Evolutionary conservation across 2,797 vertebrate genomes (phyloP), one percentile per base, ranked within the genome.

Genomic region (Hemibagrus guttatus): DNA sequence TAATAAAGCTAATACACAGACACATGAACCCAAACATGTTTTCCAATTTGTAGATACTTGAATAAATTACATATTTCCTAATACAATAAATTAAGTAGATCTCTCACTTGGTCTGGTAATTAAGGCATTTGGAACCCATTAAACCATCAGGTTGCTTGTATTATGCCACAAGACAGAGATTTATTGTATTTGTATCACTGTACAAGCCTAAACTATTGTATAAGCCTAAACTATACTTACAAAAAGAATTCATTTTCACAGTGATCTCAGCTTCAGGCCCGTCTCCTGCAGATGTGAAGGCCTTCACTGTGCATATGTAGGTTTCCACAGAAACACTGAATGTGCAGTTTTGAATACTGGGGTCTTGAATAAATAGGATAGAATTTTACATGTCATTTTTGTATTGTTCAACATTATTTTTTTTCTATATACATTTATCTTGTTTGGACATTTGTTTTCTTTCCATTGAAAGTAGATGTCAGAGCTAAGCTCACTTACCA

Each of bases 221-320:
- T 9, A 6, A 49, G 5, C 46, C 46, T 49, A 49, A 49, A 49
- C 46, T 49, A 49, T 49, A 87, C 88, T 23, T 86, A 87, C 81
- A 28, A 6, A 21, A 26, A 17, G 81, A 35, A 28, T 87, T 85
- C 17, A 94, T 7, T 8, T n/a, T 80, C 16, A 8, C 2, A 0
- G 0, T 2, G 1, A 87, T 0, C 0, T 1, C 2, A 1, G 75
- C 4, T 0, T 4, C 3, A 0, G 86, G 90, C 7, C 92, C 89
- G 2, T 89, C 86, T 88, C 95, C 95, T 14, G 81, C 68, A 1
- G 92, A 87, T 1, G 94, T 95, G 81, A 54, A 74, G 11, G 94
- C 93, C 23, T 49, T 89, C 69, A 95, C 56, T 1, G 0, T 89
- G 87, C 95, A 94, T 0, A 0, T 85, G 88, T 95, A 94, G 3